Percentiles rank a stretch among this genome's conserved stretches.
phyloP scores from a whole-genome alignment of 2,888 invertebrate genomes.

The Andricus quercusramuli region DNA sequence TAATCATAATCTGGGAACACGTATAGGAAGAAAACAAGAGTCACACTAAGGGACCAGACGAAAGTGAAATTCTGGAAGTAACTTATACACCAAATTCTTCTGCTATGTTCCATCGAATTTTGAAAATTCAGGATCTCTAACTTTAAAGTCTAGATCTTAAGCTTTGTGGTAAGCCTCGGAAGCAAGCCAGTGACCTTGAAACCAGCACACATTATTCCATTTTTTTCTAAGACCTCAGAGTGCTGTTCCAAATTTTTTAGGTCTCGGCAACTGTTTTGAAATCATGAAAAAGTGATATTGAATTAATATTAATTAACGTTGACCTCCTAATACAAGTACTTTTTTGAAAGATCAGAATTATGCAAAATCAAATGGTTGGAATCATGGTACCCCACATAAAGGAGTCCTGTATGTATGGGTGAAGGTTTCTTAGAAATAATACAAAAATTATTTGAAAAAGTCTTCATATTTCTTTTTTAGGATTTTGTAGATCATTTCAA shows the following conservation, averaged over 20 bases:
- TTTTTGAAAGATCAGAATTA: no score
- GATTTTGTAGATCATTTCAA: no score
- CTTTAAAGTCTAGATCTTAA: slow-evolving; percentile 31
- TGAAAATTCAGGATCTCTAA: slow-evolving; percentile 14
- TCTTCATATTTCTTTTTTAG: no score
- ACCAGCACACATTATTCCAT: background rate
- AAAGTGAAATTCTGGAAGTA: slow-evolving; percentile 61
- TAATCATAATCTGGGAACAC: slow-evolving; percentile 35
- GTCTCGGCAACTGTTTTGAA: background rate
- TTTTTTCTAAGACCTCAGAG: background rate
- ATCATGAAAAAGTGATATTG: background rate
- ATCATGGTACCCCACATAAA: no score
- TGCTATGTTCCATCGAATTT: slow-evolving; percentile 25
- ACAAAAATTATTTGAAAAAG: no score
- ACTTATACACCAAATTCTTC: slow-evolving; percentile 34
- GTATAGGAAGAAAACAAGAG: slow-evolving; percentile 49
- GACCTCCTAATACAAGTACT: no score
- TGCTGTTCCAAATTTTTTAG: background rate
- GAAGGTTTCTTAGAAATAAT: no score
- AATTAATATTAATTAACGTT: background rate
- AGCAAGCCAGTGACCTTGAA: slow-evolving; percentile 7
- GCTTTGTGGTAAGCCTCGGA: slow-evolving; percentile 33
- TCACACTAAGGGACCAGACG: slow-evolving; percentile 73
- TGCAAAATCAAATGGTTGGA: no score
- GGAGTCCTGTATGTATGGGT: no score